Conservation (phyloP, 2,113 vertebrate genomes). For the Nothoprocta pentlandii region DNA sequence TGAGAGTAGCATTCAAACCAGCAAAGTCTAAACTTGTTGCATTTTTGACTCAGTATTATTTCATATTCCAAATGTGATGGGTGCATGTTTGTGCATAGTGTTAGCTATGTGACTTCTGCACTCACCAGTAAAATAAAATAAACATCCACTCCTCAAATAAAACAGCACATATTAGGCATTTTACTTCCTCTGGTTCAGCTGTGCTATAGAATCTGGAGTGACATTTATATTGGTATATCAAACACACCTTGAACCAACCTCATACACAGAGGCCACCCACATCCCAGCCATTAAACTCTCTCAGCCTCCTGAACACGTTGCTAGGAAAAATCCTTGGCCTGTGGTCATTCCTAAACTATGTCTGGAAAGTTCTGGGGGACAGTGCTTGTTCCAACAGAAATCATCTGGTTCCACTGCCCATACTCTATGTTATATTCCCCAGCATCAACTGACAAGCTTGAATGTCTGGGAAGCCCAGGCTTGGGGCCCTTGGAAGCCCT, state of each 20-base stretch:
- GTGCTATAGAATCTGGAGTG: neutral
- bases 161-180: neutral
- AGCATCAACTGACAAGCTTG: neutral
- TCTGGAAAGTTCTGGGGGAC: neutral
- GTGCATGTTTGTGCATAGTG: neutral
- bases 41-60: neutral
- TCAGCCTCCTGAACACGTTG: neutral
- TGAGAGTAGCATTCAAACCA: conserved; percentile 28
- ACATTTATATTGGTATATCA: neutral
- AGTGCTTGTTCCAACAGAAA: neutral
- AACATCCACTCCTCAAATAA: neutral
- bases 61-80: neutral
- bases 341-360: rapidly evolving
- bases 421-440: neutral
- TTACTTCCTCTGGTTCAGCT: neutral
- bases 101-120: neutral
- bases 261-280: neutral
- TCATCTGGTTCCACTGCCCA: neutral
- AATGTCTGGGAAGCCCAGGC: neutral
- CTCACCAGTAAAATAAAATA: neutral
- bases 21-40: neutral
- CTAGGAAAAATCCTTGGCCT: neutral
- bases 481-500: neutral
- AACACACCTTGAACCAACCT: neutral
- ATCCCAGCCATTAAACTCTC: neutral